Base-by-base conservation (phyloP, 2,888 invertebrate species). In the Hypselothyrea guttata region DNA sequence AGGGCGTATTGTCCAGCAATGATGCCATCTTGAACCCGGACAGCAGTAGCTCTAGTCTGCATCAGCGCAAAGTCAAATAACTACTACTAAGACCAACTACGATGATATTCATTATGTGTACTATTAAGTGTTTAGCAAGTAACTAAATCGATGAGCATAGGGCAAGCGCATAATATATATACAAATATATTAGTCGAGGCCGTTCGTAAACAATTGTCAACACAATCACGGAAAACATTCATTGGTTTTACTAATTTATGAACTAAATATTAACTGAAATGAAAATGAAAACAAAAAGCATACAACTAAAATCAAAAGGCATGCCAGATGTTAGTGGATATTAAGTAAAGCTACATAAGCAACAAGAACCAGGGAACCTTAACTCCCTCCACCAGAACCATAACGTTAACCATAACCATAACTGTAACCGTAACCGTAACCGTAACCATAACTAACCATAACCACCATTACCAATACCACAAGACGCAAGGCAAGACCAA, bases 51-150 rank as follows among this genome's bases (percentile, higher is more conserved):
- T 89, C 88, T 86, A 89, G 89, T 87, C 86, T 90, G 72, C 90
- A 89, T 71, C 89, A 89, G 81, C 85, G 90, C 86, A 87, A 89
- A 88, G 89, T 89, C 87, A 90, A 89, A 90, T 90, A 89, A 89
- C 87, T 86, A 85, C 83, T 77, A 75, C 71, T 77, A 69, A 83
- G 74, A 68, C 74, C 72, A 77, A 85, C 78, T 83, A 75, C 71
- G 71, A 87, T 74, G 73, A 83, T 75, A 75, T 78, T 85, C 84
- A 84, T 78, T 64, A 77, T 78, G 68, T 70, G 79, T 69, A 69
- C 15, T 65, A 9, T 70, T 82, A 77, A 84, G 81, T 78, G 78
- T 71, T 78, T 84, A 87, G 85, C 75, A 60, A 75, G 65, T 75
- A 75, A 79, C 44, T 40, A 52, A 78, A 75, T 71, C 56, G 67